Base-by-base conservation (phyloP, 2,797 vertebrate species). In the Tinamus major region DNA sequence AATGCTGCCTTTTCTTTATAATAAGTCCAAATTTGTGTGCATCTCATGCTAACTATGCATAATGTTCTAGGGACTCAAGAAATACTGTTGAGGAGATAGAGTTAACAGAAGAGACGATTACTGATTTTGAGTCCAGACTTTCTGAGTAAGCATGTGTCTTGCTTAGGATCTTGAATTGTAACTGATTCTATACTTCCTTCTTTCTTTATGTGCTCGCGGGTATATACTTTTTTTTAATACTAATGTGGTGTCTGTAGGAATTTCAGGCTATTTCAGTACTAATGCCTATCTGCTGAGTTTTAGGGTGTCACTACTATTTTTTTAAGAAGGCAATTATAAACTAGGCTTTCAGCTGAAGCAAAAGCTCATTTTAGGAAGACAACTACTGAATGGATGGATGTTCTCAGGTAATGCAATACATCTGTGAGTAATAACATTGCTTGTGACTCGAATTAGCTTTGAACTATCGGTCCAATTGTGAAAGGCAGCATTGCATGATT, bases 91-190 rank as follows among this genome's bases (percentile, higher is more conserved):
- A 68, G 27, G 94, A 94, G 89, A 68, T 96, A 31, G 90, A 95
- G 67, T 94, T 98, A 61, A 91, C 93, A 53, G 75, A 95, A 35
- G 91, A 97, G 61, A 49, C 74, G 24, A 10, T 98, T 92, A 31
- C 4, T 2, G 69, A 95, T 37, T 98, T 98, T 85, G 97, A 98
- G 88, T 95, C 93, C 64, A 96, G 95, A 74, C 95, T 98, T 85
- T 96, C 95, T 79, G 95, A 96, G 98, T 98, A 97, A 98, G 98
- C 98, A 82, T 44, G 48, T 13, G 2, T 81, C 49, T 41, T 75
- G 14, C 46, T 84, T 21, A 10, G 26, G n/a, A 1, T 76, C 81
- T 62, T 88, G 49, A 24, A 68, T 5, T 3, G 2, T 75, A 49
- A 49, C 17, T 84, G 42, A 35, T 72, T 85, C 23, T 42, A 0